These are phyloP conservation scores for Notolepis coatsorum DNA, from an alignment of 2,797 vertebrate species.

Conservation along the genomic window DNA sequence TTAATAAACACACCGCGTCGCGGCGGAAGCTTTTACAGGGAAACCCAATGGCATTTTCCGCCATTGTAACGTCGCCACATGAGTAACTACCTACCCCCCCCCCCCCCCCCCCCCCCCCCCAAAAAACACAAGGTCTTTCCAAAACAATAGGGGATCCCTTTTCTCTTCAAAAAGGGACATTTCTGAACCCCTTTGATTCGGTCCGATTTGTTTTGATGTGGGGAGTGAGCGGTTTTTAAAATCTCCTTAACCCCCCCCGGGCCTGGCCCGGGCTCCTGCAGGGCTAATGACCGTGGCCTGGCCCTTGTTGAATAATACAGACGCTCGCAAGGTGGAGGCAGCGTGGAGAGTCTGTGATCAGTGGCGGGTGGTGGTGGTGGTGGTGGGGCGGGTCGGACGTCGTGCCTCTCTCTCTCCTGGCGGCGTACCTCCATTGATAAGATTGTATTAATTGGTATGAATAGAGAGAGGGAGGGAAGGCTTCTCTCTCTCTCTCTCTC, in stretches of 20 bases:
- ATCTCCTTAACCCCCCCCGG: constrained; percentile 77
- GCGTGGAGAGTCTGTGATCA: constrained; percentile 52
- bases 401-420: constrained; percentile 49
- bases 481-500: constrained; percentile 42
- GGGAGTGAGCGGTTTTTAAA: constrained; percentile 81
- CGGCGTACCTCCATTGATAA: constrained; percentile 78
- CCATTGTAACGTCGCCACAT: not conserved
- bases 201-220: constrained; percentile 81
- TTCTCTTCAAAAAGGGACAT: constrained; percentile 56
- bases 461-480: constrained; percentile 70
- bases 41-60: constrained; percentile 7
- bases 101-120: no score
- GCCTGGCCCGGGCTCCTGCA: constrained; percentile 68
- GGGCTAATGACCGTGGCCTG: constrained; percentile 77
- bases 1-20: not conserved
- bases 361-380: constrained; percentile 15
- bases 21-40: not conserved
- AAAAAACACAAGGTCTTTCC: constrained; percentile 30
- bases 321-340: constrained; percentile 46
- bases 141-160: constrained; percentile 50
- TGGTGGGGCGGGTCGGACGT: constrained; percentile 46
- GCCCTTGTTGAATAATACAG: constrained; percentile 71
- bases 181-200: constrained; percentile 77
- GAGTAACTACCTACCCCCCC: no score
- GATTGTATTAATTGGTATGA: constrained; percentile 85